These are phyloP conservation scores for Pelecanoides urinatrix DNA, from an alignment of 2,113 vertebrate genomes.

Conservation along the genomic window DNA sequence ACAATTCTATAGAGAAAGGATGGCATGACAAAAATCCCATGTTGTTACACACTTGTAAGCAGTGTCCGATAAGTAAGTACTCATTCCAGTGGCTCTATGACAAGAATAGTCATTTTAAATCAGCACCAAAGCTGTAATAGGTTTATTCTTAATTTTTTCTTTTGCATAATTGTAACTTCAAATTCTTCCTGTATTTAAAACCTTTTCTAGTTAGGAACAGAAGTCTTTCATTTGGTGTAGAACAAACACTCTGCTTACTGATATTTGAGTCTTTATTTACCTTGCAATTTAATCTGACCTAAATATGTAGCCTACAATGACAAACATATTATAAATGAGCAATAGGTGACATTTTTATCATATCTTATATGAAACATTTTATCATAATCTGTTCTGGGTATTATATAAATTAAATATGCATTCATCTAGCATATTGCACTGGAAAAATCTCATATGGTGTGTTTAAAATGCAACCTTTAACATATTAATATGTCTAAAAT, in stretches of 20 bases:
- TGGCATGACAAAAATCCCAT: neutral
- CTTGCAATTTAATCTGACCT: slow-evolving; percentile 1
- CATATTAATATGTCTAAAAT: neutral
- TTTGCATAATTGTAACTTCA: neutral
- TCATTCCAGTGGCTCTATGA: neutral
- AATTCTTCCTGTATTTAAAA: neutral
- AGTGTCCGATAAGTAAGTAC: neutral
- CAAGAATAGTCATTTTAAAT: neutral
- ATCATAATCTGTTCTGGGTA: neutral
- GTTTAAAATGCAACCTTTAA: slow-evolving; percentile 26
- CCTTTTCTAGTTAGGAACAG: neutral
- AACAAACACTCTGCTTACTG: neutral
- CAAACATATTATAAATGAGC: slow-evolving; percentile 45
- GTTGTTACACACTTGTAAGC: neutral
- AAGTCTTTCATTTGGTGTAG: neutral
- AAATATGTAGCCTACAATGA: slow-evolving; percentile 11
- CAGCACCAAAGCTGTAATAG: neutral
- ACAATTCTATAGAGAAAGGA: neutral
- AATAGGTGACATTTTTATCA: slow-evolving; percentile 26
- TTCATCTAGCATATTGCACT: neutral
- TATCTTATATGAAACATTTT: neutral
- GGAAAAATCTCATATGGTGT: neutral
- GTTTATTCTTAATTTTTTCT: neutral
- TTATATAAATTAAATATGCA: neutral
- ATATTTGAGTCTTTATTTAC: neutral